Conservation (phyloP, 2,888 invertebrate genomes). For the Oxycera nigricornis region DNA sequence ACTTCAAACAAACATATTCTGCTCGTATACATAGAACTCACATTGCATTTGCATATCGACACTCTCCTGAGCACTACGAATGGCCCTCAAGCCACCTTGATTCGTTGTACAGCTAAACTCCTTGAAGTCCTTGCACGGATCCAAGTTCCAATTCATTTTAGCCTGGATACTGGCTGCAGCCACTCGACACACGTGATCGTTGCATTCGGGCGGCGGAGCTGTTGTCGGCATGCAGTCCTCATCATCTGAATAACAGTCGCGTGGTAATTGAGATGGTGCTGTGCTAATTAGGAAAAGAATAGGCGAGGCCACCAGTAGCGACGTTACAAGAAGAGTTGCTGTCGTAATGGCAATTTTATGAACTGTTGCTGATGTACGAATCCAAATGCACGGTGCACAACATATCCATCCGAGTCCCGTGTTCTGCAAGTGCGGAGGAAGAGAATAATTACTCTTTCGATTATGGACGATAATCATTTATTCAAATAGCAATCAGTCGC, state of each 20-base stretch:
- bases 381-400: conserved; percentile 67
- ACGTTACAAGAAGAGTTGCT: conserved; percentile 68
- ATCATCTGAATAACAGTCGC: conserved; percentile 59
- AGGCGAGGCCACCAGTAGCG: conserved; percentile 67
- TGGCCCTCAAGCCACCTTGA: conserved; percentile 52
- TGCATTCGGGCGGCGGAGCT: conserved; percentile 58
- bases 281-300: conserved; percentile 67
- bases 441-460: background rate
- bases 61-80: conserved; percentile 60
- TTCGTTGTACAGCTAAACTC: conserved; percentile 59
- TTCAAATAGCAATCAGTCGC: no score
- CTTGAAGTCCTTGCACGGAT: conserved; percentile 61
- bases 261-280: conserved; percentile 59
- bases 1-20: no score
- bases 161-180: conserved; percentile 60
- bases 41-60: conserved; percentile 61
- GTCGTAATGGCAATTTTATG: conserved; percentile 68
- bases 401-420: conserved; percentile 66
- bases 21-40: conserved; percentile 53
- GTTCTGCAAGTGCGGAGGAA: conserved; percentile 44
- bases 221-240: conserved; percentile 58
- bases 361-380: conserved; percentile 66
- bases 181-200: conserved; percentile 56
- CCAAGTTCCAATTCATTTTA: conserved; percentile 59
- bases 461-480: background rate